These are phyloP conservation scores for Psittacula derbiana DNA, from an alignment of 2,797 vertebrate genomes.

Conservation along the genomic window DNA sequence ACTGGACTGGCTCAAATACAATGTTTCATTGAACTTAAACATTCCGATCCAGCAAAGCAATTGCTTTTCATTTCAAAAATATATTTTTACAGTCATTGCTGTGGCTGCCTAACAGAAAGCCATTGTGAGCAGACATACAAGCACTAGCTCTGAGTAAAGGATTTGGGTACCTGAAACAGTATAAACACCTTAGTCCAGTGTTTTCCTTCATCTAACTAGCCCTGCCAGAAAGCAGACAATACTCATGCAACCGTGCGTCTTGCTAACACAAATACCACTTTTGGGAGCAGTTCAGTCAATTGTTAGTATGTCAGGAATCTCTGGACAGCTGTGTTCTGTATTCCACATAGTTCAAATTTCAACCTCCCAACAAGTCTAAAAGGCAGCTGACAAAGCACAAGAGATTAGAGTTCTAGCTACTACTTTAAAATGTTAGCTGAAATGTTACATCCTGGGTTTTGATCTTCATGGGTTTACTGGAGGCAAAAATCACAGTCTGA, in stretches of 20 bases:
- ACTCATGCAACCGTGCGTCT: rapidly evolving
- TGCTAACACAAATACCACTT: rapidly evolving
- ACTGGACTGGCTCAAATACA: background rate
- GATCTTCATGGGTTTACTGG: background rate
- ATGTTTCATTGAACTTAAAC: background rate
- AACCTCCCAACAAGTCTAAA: background rate
- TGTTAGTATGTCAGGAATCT: background rate
- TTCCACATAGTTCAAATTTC: background rate
- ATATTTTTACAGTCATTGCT: background rate
- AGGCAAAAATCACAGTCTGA: background rate
- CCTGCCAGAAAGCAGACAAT: background rate
- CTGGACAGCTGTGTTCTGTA: no score
- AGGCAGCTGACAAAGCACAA: background rate
- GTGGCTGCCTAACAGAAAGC: background rate
- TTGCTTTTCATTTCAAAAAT: background rate
- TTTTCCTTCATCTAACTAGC: background rate
- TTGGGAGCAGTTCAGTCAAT: background rate
- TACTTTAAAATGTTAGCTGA: background rate
- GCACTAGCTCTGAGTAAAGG: background rate
- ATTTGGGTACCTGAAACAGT: background rate
- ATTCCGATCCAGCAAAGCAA: background rate
- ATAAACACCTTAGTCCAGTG: background rate
- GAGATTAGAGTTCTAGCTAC: background rate
- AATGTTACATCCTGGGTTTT: background rate
- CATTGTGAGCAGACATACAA: background rate